Percentiles rank a stretch among this genome's conserved stretches.
Conservation (phyloP, 2,797 vertebrate genomes). For the Valencia hispanica region DNA sequence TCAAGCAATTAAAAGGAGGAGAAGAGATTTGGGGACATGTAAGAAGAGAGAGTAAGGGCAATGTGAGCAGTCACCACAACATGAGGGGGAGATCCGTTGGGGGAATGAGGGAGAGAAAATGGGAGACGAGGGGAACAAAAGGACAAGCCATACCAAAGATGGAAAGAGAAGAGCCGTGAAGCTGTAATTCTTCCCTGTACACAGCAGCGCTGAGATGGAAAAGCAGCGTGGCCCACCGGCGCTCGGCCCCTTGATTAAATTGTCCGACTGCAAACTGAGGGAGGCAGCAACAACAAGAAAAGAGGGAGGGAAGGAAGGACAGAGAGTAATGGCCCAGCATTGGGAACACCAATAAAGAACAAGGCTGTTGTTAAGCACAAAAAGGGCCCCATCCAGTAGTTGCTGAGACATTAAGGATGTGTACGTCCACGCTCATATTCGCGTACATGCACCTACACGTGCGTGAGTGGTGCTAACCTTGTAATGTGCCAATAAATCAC, state of each 20-base stretch:
- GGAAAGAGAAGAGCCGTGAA: slow-evolving; percentile 57
- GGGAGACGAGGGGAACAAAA: slow-evolving; percentile 31
- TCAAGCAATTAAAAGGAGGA: slow-evolving; percentile 37
- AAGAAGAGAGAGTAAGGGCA: slow-evolving; percentile 18
- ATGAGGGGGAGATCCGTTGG: slow-evolving; percentile 36
- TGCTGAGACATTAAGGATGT: slow-evolving; percentile 22
- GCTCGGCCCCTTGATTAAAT: slow-evolving; percentile 70
- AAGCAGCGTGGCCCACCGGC: slow-evolving; percentile 52
- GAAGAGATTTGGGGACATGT: slow-evolving; percentile 35
- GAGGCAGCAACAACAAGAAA: slow-evolving; percentile 10
- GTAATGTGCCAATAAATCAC: slow-evolving; percentile 74
- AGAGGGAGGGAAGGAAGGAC: slow-evolving; percentile 46
- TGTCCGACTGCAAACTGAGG: slow-evolving; percentile 54
- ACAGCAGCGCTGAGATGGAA: slow-evolving; percentile 57
- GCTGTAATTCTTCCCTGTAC: slow-evolving; percentile 61
- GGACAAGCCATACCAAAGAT: slow-evolving; percentile 25
- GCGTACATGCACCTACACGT: slow-evolving; percentile 14
- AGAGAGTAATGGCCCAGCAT: slow-evolving; percentile 66
- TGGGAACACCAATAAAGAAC: slow-evolving; percentile 73
- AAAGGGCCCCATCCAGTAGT: slow-evolving; percentile 24
- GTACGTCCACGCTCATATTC: background rate
- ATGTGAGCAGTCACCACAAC: slow-evolving; percentile 6
- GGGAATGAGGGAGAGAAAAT: slow-evolving; percentile 1
- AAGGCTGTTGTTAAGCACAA: slow-evolving; percentile 54
- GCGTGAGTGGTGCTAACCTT: slow-evolving; percentile 29